These are phyloP conservation scores for Pagrus major DNA, from an alignment of 2,113 vertebrate species.

Conservation along the genomic window DNA sequence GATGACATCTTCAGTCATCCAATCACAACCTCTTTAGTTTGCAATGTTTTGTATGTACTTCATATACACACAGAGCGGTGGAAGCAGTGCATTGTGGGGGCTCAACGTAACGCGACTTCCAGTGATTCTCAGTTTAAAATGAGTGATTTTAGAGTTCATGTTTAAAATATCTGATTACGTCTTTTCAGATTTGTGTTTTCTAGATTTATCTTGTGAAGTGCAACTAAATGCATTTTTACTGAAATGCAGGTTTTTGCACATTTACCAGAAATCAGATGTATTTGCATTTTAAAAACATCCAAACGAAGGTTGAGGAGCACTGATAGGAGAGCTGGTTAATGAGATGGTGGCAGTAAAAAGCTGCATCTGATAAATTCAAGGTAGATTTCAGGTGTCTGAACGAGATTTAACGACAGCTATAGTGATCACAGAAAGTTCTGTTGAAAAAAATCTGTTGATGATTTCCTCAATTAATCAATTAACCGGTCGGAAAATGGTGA, in stretches of 20 bases:
- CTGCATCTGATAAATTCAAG: neutral
- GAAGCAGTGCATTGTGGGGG: constrained; percentile 16
- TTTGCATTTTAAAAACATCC: neutral
- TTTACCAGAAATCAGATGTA: neutral
- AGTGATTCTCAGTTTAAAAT: neutral
- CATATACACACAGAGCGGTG: constrained; percentile 17
- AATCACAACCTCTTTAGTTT: constrained; percentile 2
- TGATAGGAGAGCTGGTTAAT: neutral
- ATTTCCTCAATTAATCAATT: too few species aligned
- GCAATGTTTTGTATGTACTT: constrained; percentile 3
- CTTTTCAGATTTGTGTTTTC: neutral
- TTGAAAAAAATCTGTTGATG: too few species aligned
- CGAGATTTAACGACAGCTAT: neutral
- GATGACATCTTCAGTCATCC: neutral
- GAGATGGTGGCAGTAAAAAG: neutral
- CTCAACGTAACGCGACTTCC: neutral
- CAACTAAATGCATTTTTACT: neutral
- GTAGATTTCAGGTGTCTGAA: neutral
- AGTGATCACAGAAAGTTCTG: neutral
- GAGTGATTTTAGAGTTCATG: neutral
- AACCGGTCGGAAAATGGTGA: too few species aligned
- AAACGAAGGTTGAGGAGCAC: neutral
- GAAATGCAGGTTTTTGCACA: neutral
- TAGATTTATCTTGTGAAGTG: neutral
- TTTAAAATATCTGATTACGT: neutral